A percentile compares a stretch with the other conserved stretches of the same genome.
Evolutionary conservation across 2,113 vertebrate genomes (phyloP).

Genomic region (Prolemur simus): DNA sequence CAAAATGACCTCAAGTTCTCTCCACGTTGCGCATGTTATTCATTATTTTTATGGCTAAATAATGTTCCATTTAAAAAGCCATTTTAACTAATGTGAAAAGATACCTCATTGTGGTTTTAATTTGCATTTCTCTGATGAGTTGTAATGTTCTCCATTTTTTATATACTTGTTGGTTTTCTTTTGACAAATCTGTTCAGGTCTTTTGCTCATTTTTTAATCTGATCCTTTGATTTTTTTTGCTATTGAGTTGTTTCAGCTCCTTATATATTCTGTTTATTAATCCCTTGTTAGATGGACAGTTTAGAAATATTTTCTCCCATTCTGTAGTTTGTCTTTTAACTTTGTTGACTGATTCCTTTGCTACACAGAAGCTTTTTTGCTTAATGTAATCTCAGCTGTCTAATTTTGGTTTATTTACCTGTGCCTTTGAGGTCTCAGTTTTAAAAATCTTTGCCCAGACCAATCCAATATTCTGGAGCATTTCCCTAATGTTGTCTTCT

Average conservation of each 20-base stretch:
- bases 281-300: background rate
- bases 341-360: background rate
- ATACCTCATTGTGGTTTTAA: background rate
- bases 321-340: background rate
- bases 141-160: background rate
- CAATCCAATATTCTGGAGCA: background rate
- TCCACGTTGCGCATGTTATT: too few species aligned
- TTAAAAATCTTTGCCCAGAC: background rate
- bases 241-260: background rate
- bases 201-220: background rate
- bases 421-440: background rate
- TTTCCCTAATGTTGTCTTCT: background rate
- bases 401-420: background rate
- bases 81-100: background rate
- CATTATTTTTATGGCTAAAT: background rate
- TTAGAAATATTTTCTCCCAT: background rate
- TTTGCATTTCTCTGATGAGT: background rate
- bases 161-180: background rate
- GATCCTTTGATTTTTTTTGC: background rate
- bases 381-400: background rate
- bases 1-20: background rate
- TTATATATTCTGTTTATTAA: background rate
- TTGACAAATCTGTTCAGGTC: background rate
- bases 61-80: background rate
- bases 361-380: background rate